Base-by-base conservation (phyloP, 2,888 invertebrate species). In the Eulithis testata region DNA sequence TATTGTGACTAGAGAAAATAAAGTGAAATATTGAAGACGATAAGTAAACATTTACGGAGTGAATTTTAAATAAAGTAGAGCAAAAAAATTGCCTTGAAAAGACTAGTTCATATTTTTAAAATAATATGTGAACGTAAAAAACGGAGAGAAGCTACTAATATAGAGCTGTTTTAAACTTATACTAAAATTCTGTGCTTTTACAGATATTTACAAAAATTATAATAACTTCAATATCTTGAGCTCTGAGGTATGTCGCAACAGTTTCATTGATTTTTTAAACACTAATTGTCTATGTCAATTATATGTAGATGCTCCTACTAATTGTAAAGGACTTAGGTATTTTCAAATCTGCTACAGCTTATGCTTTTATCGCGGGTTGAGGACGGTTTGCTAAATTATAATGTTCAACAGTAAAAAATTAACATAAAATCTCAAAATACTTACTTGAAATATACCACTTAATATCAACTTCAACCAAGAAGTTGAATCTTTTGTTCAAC, bases 361-460 rank as follows among this genome's bases (percentile, higher is more conserved):
- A 49, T 59, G 65, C 68, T 68, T 67, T 52, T 49, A 57, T 14
- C 44, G 64, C 64, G 61, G 55, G 11, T 64, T 55, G 58, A 60
- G 52, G 57, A 60, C 59, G 55, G 64, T 55, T 14, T 65, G 44
- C 44, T 52, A 60, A 68, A 57, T 21, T 21, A 21, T 49, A 60
- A 56, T 56, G 55, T 51, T 51, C 55, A 56, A 52, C 7, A 43
- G 54, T 49, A 43, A 49, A 21, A 21, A 21, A 21, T 21, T 21
- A 21, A 21, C 21, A 21, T 21, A 21, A 1, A 21, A 21, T 21
- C 21, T 21, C 21, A 21, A 21, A 21, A 21, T 21, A 21, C 21
- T n/a, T n/a, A n/a, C n/a, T 21, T 21, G 21, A 21, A 21, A 21
- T 21, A 21, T 21, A 21, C 21, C 21, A 21, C 21, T 1, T 21